Conservation (phyloP, 2,888 invertebrate species). For the Mythimna loreyi region DNA sequence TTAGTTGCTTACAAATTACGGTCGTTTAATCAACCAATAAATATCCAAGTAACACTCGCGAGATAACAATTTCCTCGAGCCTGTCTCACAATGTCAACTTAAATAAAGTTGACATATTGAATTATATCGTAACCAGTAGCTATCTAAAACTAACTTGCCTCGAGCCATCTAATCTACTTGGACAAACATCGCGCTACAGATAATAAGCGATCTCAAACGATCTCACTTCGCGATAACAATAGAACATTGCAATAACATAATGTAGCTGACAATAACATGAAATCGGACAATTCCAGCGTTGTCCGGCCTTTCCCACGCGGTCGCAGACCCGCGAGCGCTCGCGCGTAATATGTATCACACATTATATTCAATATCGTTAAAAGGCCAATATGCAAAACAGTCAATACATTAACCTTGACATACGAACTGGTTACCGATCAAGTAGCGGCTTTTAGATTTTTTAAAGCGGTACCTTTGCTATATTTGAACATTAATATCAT, state of each 20-base stretch:
- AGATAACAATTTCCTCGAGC: constrained; percentile 48
- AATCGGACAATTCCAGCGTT: constrained; percentile 67
- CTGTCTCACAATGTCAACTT: constrained; percentile 46
- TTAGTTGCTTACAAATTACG: not conserved
- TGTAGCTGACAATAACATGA: constrained; percentile 66
- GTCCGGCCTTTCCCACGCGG: constrained; percentile 84
- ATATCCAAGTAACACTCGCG: constrained; percentile 9
- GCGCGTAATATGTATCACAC: constrained; percentile 67
- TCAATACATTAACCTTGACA: constrained; percentile 83
- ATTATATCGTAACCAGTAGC: constrained; percentile 49
- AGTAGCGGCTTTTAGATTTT: constrained; percentile 58
- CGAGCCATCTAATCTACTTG: constrained; percentile 57
- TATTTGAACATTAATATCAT: constrained; percentile 35
- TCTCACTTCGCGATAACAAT: constrained; percentile 60
- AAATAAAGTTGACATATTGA: constrained; percentile 52
- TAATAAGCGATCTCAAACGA: constrained; percentile 56
- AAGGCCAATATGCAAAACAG: constrained; percentile 85
- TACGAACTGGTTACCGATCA: constrained; percentile 70
- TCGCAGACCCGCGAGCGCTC: constrained; percentile 76
- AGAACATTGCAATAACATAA: constrained; percentile 55
- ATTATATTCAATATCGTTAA: constrained; percentile 76
- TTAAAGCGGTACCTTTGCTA: constrained; percentile 28
- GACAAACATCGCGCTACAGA: constrained; percentile 51
- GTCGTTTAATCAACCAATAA: constrained; percentile 22
- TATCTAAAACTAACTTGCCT: constrained; percentile 56